These are phyloP conservation scores for Spisula solida DNA, from an alignment of 2,888 invertebrate species.

Conservation along the genomic window DNA sequence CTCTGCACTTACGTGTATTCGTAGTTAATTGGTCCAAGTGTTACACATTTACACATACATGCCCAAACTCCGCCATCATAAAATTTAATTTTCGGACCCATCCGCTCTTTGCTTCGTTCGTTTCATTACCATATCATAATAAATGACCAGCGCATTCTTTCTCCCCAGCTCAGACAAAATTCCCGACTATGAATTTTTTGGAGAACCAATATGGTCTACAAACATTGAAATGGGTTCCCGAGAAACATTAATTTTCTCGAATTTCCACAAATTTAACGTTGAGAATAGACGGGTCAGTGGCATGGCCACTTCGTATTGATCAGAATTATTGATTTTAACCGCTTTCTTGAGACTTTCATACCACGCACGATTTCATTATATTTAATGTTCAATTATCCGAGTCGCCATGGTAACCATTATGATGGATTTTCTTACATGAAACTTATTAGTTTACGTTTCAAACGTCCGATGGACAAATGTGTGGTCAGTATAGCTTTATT, in stretches of 20 bases:
- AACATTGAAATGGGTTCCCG: conserved; percentile 27
- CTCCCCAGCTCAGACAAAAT: not conserved
- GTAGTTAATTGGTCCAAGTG: no score
- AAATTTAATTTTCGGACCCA: not conserved
- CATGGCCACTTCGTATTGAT: conserved; percentile 67
- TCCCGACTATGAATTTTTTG: conserved; percentile 20
- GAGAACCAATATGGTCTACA: conserved; percentile 33
- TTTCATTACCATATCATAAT: not conserved
- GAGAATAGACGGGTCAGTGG: conserved; percentile 56
- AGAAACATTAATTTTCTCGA: conserved; percentile 44
- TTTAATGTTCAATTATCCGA: conserved; percentile 74
- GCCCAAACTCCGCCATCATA: not conserved
- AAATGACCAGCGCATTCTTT: not conserved
- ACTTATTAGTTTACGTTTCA: conserved; percentile 74
- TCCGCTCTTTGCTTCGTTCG: not conserved
- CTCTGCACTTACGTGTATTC: no score
- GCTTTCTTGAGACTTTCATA: conserved; percentile 69
- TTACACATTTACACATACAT: no score
- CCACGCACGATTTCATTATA: conserved; percentile 75
- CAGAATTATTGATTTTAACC: conserved; percentile 70
- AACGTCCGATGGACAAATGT: conserved; percentile 56
- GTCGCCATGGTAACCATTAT: conserved; percentile 70
- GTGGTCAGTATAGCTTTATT: conserved; percentile 61
- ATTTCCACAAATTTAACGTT: conserved; percentile 54
- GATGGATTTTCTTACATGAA: conserved; percentile 72